Base-by-base conservation (phyloP, 2,888 invertebrate species). In the Dromius quadrimaculatus region DNA sequence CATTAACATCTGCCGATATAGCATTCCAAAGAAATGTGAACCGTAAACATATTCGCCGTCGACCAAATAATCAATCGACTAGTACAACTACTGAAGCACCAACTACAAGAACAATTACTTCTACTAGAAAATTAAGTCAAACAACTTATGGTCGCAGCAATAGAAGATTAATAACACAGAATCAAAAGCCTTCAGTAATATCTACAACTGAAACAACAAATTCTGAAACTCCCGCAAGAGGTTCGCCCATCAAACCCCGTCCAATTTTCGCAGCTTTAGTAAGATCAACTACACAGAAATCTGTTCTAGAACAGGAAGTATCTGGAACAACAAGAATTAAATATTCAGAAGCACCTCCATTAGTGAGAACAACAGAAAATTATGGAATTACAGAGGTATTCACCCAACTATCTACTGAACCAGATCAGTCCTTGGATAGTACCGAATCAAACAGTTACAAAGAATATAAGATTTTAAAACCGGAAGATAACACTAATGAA, bases 1-100 rank as follows among this genome's bases (percentile, higher is more conserved):
- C 87, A 1, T 78, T 88, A 47, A 87, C 86, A 1, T 85, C 87
- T 0, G 80, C 84, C 17, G 87, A 88, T 74, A 78, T 80, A 70
- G 72, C 76, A 4, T 64, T 64, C 32, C 41, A 19, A 23, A 22
- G 38, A 11, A 47, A 23, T 2, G 38, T 22, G 8, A 68, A 63
- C 11, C 59, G 69, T 0, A 71, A 66, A 62, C 71, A 73, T 64
- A 64, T 71, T 59, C 62, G 71, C 13, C 15, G 69, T 36, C 28
- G 69, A 36, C 69, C 69, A 20, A 20, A 34, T 4, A 13, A n/a
- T n/a, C n/a, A n/a, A n/a, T 63, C 77, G 6, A 76, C 78, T 3
- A 80, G 81, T 2, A 81, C 82, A 23, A 73, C 76, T 9, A 75
- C 80, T 19, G 81, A 81, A 70, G 76, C 75, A 64, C 62, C 72